Evolutionary conservation across 2,888 invertebrate species (phyloP), one percentile per base, ranked within the genome.

Genomic region (Eumacrocentrus americanus): DNA sequence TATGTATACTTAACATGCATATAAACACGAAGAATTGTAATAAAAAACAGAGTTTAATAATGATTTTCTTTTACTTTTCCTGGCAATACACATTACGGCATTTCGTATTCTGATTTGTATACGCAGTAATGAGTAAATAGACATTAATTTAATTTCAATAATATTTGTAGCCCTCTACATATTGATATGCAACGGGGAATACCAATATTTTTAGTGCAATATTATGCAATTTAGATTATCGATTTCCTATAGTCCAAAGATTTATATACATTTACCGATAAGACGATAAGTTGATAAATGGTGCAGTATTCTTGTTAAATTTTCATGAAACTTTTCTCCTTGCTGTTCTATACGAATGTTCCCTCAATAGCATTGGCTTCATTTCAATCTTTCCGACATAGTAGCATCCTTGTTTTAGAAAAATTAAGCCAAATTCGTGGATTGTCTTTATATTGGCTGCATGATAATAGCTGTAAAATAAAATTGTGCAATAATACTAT

Each of bases 371-470:
- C 50, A 65, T 70, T 35, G 70, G 68, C 55, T 74, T 70, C 14
- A 80, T 59, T 55, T 70, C 58, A 14, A 80, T 71, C 60, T 79
- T 72, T 3, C 80, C 80, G 50, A 80, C 61, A 48, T 75, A 76
- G 53, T 72, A 75, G 25, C 61, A 69, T 48, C 74, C 73, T 35
- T 60, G 44, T 14, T 29, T 53, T 2, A 67, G 51, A 40, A 78
- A 72, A 1, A 72, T 67, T 2, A 80, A 60, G 1, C 79, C 78
- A 23, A 80, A 75, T 61, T 80, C 79, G 46, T 77, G 69, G 14
- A 77, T 70, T n/a, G 72, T 73, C 50, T 62, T 74, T 59, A 77
- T 48, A 54, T 72, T 70, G 0, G 76, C 75, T n/a, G 68, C 64
- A 42, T 18, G 51, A 14, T 62, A 62, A 56, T 74, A 78, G 14